Conservation (phyloP, 2,113 vertebrate genomes). For the Panthera uncia region DNA sequence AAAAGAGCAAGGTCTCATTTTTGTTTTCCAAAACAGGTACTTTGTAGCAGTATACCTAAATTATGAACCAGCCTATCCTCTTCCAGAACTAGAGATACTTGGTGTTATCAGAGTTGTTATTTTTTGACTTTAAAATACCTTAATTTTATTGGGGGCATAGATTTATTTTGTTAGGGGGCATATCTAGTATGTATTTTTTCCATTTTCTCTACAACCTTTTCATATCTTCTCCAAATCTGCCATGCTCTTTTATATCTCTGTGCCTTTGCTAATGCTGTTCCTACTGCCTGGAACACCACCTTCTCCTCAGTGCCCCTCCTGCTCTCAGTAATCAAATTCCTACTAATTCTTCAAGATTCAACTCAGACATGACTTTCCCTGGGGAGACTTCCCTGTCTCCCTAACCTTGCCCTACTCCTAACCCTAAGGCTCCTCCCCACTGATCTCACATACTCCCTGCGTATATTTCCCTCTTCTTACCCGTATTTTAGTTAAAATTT, state of each 20-base stretch:
- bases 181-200: not conserved
- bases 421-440: not conserved
- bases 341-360: conserved; percentile 17
- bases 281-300: not conserved
- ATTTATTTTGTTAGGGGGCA: not conserved
- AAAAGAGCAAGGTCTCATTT: not conserved
- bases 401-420: not conserved
- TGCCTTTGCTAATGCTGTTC: not conserved
- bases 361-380: not conserved
- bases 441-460: fast-evolving
- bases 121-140: not conserved
- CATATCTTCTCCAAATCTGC: not conserved
- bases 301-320: not conserved
- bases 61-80: not conserved
- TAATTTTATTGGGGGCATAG: not conserved
- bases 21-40: not conserved
- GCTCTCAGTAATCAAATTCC: not conserved
- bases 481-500: not conserved
- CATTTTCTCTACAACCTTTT: not conserved
- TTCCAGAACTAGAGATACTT: not conserved
- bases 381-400: not conserved
- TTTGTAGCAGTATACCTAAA: not conserved
- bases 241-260: not conserved
- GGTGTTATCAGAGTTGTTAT: not conserved
- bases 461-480: not conserved